phyloP scores from a whole-genome alignment of 2,888 invertebrate species.

The Epinotia brunnichana region DNA sequence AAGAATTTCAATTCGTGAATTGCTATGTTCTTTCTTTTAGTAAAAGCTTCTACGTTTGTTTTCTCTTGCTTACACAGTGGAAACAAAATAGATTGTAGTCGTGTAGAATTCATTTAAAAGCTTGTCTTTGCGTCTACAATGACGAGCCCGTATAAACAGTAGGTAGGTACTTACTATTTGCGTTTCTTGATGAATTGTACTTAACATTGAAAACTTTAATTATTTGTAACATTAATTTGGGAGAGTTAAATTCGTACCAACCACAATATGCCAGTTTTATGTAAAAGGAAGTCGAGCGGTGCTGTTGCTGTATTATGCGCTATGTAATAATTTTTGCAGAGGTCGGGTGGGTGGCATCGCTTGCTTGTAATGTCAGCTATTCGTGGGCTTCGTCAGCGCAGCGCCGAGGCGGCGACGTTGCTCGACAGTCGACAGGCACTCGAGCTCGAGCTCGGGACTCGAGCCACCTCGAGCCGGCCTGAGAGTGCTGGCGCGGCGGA shows the following conservation, averaged over 20 bases:
- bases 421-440: constrained; percentile 53
- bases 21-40: constrained; percentile 38
- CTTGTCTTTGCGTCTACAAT: constrained; percentile 20
- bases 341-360: constrained; percentile 61
- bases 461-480: constrained; percentile 66
- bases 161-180: neutral
- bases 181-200: constrained; percentile 6
- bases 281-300: neutral
- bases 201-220: neutral
- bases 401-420: constrained; percentile 32
- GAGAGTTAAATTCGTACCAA: neutral
- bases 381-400: constrained; percentile 70
- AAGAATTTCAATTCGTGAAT: constrained; percentile 57
- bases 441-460: constrained; percentile 60
- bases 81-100: constrained; percentile 36
- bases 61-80: constrained; percentile 32
- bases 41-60: constrained; percentile 39
- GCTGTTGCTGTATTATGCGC: constrained; percentile 1
- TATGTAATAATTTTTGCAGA: constrained; percentile 65
- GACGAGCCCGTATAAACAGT: neutral
- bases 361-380: constrained; percentile 70
- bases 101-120: constrained; percentile 35
- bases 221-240: neutral
- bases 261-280: neutral
- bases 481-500: constrained; percentile 82